Evolutionary conservation across 2,888 invertebrate species (phyloP), one percentile per base, ranked within the genome.

Genomic region (Platycheirus albimanus): DNA sequence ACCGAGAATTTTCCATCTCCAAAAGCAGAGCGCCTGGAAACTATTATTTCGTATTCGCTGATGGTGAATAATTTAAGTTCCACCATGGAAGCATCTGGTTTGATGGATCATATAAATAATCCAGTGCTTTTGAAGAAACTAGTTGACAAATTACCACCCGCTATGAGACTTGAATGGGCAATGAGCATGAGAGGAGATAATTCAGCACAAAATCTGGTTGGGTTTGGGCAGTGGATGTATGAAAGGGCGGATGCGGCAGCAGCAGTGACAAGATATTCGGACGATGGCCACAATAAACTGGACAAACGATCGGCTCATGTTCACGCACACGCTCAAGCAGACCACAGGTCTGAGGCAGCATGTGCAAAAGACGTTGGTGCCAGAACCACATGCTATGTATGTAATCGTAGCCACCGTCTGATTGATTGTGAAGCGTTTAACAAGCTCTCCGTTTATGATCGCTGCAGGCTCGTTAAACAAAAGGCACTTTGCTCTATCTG

Each of bases 111-210:
- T 13, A n/a, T 38, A 3, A n/a, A n/a, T n/a, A n/a, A 38, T n/a
- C n/a, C n/a, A 36, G 36, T 33, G 36, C 19, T 85, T 17, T 49
- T 85, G 4, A 72, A 72, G 45, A 84, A 83, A 36, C 47, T 85
- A 13, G 33, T 85, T 24, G 69, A 83, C 28, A 72, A 81, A 33
- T 33, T 85, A 2, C 83, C 85, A 5, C 17, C 79, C 1, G 66
- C 63, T 15, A 64, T 79, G 66, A 52, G 56, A 51, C 13, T 86
- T 24, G 24, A 85, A n/a, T 86, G 84, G 79, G 81, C 78, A 10
- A 49, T 77, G 30, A 47, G 56, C 7, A 5, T 72, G 28, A 43
- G 30, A 17, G 11, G n/a, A 6, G n/a, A 43, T 0, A n/a, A 41
- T 8, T 15, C 49, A 1, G 54, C 20, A 2, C 30, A 11, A 1